Percentiles rank a stretch among this genome's conserved stretches.
Conservation (phyloP, 2,113 vertebrate species). For the Laterallus jamaicensis region DNA sequence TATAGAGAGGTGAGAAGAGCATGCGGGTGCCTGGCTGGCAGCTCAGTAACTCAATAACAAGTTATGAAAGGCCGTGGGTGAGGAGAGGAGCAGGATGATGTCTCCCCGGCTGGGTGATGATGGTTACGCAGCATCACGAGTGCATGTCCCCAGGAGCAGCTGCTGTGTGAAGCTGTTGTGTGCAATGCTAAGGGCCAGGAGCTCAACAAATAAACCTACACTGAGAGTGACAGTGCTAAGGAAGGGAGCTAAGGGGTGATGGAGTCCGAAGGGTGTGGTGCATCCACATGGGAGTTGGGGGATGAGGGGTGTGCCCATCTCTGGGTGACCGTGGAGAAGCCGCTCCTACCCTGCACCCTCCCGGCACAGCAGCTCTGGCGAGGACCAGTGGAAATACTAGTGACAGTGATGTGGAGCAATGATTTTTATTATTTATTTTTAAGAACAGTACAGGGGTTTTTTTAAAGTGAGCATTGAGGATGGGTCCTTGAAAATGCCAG, state of each 20-base stretch:
- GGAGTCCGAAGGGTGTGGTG: neutral
- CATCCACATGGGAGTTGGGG: neutral
- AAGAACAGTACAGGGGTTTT: fast-evolving
- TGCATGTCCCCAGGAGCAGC: neutral
- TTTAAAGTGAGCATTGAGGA: neutral
- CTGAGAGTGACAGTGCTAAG: neutral
- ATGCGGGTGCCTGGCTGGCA: neutral
- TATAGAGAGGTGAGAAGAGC: neutral
- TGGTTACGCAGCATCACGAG: fast-evolving
- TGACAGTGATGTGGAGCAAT: neutral
- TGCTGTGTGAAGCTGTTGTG: neutral
- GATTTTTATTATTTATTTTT: neutral
- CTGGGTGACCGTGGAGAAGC: neutral
- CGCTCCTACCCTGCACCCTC: neutral
- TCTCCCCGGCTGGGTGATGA: neutral
- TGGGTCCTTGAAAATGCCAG: neutral
- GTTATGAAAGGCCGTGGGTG: fast-evolving
- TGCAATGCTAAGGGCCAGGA: neutral
- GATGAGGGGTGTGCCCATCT: neutral
- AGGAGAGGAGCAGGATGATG: neutral
- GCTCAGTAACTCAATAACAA: fast-evolving
- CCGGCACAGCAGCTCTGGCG: fast-evolving
- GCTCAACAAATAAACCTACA: fast-evolving
- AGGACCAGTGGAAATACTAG: neutral
- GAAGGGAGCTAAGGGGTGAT: neutral